phyloP scores from a whole-genome alignment of 2,113 vertebrate genomes.

The Chaetops frenatus region DNA sequence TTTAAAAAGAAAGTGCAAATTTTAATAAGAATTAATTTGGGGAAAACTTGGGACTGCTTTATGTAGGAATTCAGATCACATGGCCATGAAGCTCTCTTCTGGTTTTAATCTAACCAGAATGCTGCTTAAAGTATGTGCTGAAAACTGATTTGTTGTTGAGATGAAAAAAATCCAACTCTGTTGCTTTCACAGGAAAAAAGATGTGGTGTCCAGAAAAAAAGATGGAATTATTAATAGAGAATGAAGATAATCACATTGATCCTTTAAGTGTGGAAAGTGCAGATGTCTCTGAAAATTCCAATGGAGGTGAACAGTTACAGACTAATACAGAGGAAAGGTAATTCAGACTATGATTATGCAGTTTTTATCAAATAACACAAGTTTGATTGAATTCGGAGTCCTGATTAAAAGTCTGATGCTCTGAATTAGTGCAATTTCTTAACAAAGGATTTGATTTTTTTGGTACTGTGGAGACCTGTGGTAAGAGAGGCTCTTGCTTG shows the following conservation, averaged over 20 bases:
- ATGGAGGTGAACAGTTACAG: not conserved
- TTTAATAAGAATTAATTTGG: not conserved
- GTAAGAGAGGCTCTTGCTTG: not conserved
- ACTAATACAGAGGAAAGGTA: slow-evolving; percentile 73
- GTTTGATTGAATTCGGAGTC: not conserved
- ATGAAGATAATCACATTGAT: not conserved
- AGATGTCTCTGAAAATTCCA: not conserved
- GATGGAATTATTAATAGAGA: slow-evolving; percentile 8
- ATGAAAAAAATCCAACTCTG: not conserved
- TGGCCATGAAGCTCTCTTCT: not conserved
- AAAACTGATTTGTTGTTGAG: not conserved
- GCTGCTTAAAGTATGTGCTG: not conserved
- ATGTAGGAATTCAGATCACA: not conserved
- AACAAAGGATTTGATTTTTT: not conserved
- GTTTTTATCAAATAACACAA: not conserved
- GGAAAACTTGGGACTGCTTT: not conserved
- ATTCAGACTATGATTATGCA: not conserved
- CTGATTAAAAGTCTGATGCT: not conserved
- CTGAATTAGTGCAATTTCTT: not conserved
- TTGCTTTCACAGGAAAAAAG: slow-evolving; percentile 56
- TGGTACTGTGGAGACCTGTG: not conserved
- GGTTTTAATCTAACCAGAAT: not conserved
- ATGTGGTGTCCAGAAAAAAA: slow-evolving; percentile 43
- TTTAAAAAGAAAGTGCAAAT: not conserved
- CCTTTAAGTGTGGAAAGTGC: not conserved